These are phyloP conservation scores for Rhadina sibilatrix DNA, from an alignment of 2,113 vertebrate genomes.

Conservation along the genomic window DNA sequence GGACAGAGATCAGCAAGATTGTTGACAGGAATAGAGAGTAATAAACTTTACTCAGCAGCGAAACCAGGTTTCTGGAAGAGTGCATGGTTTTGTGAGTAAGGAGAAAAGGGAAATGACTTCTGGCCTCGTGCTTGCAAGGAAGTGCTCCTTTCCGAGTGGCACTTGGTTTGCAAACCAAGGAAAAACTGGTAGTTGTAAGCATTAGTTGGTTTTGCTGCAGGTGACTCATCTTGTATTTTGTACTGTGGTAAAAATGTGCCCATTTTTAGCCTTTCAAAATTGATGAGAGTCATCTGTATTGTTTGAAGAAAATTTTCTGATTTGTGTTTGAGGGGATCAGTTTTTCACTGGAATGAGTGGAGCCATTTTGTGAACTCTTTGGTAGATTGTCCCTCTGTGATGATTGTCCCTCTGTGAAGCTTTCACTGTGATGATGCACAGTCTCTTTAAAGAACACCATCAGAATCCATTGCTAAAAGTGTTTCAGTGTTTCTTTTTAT, in stretches of 20 bases:
- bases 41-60: background rate
- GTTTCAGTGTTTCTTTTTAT: background rate
- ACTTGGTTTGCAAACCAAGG: background rate
- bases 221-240: background rate
- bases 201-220: background rate
- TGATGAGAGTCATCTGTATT: background rate
- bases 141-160: background rate
- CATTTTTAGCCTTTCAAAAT: background rate
- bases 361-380: background rate
- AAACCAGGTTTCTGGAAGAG: background rate
- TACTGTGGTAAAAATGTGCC: background rate
- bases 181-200: background rate
- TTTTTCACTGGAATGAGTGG: background rate
- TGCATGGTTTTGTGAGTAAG: background rate
- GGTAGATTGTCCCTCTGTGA: background rate
- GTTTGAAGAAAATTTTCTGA: background rate
- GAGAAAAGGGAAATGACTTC: background rate
- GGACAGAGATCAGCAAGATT: background rate
- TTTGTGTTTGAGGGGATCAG: background rate
- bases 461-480: background rate
- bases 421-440: fast-evolving
- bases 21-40: background rate
- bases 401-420: background rate
- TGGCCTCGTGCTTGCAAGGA: background rate
- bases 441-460: background rate